A percentile compares a stretch with the other conserved stretches of the same genome.
These are phyloP conservation scores for Eclectus roratus DNA, from an alignment of 2,113 vertebrate species.

Conservation along the genomic window DNA sequence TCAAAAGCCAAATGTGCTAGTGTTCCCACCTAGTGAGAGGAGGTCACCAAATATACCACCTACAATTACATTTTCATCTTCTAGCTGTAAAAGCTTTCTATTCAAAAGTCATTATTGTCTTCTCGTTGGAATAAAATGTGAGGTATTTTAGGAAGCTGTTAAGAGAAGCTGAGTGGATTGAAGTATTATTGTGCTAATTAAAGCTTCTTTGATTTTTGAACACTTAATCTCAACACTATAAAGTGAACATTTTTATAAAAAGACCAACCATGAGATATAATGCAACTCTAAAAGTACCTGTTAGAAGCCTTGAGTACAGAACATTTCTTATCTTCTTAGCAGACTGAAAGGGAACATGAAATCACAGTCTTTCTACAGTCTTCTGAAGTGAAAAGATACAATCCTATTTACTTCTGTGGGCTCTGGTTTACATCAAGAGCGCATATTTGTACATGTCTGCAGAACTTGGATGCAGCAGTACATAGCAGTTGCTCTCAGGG, in stretches of 20 bases:
- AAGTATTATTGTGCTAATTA: slow-evolving; percentile 54
- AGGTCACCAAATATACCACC: slow-evolving; percentile 61
- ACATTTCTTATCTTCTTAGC: not conserved
- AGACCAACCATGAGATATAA: slow-evolving; percentile 5
- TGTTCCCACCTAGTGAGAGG: slow-evolving; percentile 42
- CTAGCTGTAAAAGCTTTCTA: slow-evolving; percentile 34
- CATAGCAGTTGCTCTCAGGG: not conserved
- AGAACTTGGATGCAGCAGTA: not conserved
- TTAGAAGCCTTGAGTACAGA: not conserved
- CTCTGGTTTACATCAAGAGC: not conserved
- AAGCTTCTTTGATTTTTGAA: slow-evolving; percentile 50
- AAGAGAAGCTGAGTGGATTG: slow-evolving; percentile 29
- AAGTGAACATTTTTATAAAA: slow-evolving; percentile 39
- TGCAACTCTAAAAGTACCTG: slow-evolving; percentile 8
- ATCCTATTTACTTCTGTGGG: not conserved
- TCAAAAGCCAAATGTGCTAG: not conserved
- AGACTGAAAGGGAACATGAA: not conserved
- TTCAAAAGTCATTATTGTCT: slow-evolving; percentile 40
- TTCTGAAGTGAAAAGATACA: not conserved
- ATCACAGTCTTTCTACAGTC: not conserved
- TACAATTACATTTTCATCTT: slow-evolving; percentile 37
- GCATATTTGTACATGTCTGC: not conserved
- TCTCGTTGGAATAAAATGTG: slow-evolving; percentile 24
- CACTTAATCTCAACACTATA: not conserved
- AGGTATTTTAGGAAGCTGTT: slow-evolving; percentile 33